These are phyloP conservation scores for Zaprionus inermis DNA, from an alignment of 1,140 invertebrate genomes.

Conservation along the genomic window DNA sequence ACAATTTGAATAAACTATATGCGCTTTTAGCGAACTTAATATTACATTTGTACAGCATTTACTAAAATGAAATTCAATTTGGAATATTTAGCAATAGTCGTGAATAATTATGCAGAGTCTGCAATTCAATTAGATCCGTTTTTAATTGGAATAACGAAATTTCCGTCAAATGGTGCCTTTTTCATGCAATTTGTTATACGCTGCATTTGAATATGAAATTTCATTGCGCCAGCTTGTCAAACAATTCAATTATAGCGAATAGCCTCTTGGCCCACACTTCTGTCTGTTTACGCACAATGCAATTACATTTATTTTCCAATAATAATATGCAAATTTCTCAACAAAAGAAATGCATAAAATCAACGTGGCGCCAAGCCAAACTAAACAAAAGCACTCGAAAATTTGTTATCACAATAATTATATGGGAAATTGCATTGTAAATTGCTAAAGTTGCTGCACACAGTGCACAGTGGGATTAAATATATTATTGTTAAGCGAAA, in stretches of 20 bases:
- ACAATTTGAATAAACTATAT: background rate
- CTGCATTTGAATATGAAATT: slow-evolving; percentile 8
- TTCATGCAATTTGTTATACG: background rate
- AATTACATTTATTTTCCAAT: slow-evolving; percentile 69
- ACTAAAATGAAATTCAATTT: background rate
- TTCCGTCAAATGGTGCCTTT: background rate
- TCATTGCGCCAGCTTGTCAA: slow-evolving; percentile 8
- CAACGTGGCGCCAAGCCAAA: slow-evolving; percentile 12
- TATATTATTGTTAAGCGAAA: background rate
- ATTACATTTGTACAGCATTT: background rate
- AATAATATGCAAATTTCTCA: slow-evolving; percentile 65
- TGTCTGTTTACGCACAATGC: slow-evolving; percentile 53
- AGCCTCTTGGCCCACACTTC: slow-evolving; percentile 29
- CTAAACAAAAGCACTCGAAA: slow-evolving; percentile 35
- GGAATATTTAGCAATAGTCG: background rate
- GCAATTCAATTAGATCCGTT: background rate
- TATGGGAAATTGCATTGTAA: slow-evolving; percentile 68
- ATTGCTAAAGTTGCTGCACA: slow-evolving; percentile 40
- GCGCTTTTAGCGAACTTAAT: background rate
- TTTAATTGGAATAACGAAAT: background rate
- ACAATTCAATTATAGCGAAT: slow-evolving; percentile 23
- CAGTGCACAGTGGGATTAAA: slow-evolving; percentile 12
- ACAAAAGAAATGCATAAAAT: slow-evolving; percentile 51
- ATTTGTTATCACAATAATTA: slow-evolving; percentile 70
- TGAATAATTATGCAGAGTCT: background rate